These are phyloP conservation scores for Balaeniceps rex DNA, from an alignment of 2,113 vertebrate genomes.

Conservation along the genomic window DNA sequence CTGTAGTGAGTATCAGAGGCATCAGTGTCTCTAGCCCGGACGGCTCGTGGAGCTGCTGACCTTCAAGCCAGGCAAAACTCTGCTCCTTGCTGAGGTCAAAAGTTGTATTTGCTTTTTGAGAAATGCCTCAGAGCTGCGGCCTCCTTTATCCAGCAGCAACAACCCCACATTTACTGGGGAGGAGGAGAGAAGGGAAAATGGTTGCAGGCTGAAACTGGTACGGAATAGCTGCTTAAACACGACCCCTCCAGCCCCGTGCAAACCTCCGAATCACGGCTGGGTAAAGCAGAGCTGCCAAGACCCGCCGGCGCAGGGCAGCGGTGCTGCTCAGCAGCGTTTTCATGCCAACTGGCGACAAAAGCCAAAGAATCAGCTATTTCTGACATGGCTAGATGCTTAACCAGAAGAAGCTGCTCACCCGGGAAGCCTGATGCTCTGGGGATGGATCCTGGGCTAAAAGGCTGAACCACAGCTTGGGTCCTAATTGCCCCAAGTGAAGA, in stretches of 20 bases:
- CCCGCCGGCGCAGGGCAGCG: not conserved
- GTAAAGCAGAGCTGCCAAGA: not conserved
- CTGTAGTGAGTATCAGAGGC: not conserved
- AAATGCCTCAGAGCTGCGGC: not conserved
- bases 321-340: not conserved
- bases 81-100: not conserved
- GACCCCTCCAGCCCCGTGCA: accelerated
- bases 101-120: slow-evolving; percentile 5
- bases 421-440: not conserved
- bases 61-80: not conserved
- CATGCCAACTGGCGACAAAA: not conserved
- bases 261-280: accelerated
- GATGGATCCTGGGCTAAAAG: not conserved
- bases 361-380: not conserved
- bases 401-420: not conserved
- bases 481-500: not conserved
- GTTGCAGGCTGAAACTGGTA: not conserved
- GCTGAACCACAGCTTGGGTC: not conserved
- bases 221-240: not conserved
- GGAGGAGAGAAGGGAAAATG: not conserved
- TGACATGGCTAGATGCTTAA: not conserved
- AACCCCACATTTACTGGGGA: not conserved
- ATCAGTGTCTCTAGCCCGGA: not conserved
- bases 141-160: not conserved
- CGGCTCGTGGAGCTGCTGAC: not conserved